Evolutionary conservation across 2,797 vertebrate genomes (phyloP).

Genomic region (Falco biarmicus): DNA sequence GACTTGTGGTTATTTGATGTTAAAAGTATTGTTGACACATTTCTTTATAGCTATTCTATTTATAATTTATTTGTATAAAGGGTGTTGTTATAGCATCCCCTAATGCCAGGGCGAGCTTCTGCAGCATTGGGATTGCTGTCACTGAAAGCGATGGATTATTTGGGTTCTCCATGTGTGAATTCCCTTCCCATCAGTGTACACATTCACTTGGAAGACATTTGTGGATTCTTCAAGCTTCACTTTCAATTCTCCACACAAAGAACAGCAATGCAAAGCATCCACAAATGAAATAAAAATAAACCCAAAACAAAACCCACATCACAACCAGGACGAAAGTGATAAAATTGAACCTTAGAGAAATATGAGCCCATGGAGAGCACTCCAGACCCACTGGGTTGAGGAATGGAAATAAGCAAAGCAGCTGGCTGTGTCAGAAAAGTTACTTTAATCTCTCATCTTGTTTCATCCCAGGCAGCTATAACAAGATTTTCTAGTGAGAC

Average conservation of each 20-base stretch:
- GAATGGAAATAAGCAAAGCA: slow-evolving; percentile 6
- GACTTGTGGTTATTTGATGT: background rate
- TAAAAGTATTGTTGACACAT: background rate
- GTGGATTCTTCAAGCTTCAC: background rate
- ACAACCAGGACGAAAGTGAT: background rate
- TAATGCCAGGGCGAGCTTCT: background rate
- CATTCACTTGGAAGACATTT: background rate
- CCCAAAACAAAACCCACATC: too few species aligned
- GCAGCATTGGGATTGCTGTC: background rate
- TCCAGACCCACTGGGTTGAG: background rate
- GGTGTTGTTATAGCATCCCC: background rate
- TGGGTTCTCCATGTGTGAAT: background rate
- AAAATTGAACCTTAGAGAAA: background rate
- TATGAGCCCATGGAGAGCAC: background rate
- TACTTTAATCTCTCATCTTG: background rate
- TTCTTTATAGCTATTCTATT: background rate
- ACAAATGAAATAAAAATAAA: background rate
- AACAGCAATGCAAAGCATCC: background rate
- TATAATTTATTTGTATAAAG: background rate
- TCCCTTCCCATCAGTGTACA: background rate
- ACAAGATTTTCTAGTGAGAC: background rate
- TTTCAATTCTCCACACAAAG: background rate
- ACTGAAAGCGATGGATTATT: background rate
- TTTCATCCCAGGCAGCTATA: background rate
- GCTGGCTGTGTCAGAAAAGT: background rate